Conservation (phyloP, 2,888 invertebrate genomes). For the Tachina fera region DNA sequence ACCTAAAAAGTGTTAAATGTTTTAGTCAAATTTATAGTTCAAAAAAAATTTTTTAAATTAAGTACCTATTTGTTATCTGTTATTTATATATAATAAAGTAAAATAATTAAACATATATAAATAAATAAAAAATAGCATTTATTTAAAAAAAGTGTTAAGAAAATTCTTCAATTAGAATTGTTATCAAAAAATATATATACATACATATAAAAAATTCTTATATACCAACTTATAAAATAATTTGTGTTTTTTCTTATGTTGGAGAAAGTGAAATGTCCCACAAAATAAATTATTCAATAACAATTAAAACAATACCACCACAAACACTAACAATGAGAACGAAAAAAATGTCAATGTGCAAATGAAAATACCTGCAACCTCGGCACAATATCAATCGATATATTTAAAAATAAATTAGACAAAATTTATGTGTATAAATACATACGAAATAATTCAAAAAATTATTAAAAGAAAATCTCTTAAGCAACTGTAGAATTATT, state of each 20-base stretch:
- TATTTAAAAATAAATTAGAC: constrained; percentile 37
- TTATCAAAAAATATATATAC: neutral
- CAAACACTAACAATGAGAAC: constrained; percentile 27
- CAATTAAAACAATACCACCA: constrained; percentile 30
- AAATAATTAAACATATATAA: constrained; percentile 10
- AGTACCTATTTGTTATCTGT: constrained; percentile 34
- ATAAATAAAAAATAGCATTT: constrained; percentile 44
- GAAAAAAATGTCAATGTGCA: constrained; percentile 4
- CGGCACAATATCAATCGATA: constrained; percentile 52
- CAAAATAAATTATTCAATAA: constrained; percentile 50
- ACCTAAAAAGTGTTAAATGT: constrained; percentile 68
- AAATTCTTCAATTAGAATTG: constrained; percentile 11
- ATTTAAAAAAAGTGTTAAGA: constrained; percentile 41
- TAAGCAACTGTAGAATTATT: neutral
- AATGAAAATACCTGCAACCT: constrained; percentile 22
- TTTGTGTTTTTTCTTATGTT: constrained; percentile 24
- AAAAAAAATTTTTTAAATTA: constrained; percentile 24
- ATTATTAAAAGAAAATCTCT: neutral
- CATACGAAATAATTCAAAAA: neutral
- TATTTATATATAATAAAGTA: constrained; percentile 1
- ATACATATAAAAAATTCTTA: neutral
- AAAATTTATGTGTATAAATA: constrained; percentile 11
- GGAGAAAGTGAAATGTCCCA: constrained; percentile 23
- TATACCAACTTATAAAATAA: neutral
- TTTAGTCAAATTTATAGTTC: constrained; percentile 55